Base-by-base conservation (phyloP, 2,797 vertebrate genomes). In the Heterohyrax brucei region DNA sequence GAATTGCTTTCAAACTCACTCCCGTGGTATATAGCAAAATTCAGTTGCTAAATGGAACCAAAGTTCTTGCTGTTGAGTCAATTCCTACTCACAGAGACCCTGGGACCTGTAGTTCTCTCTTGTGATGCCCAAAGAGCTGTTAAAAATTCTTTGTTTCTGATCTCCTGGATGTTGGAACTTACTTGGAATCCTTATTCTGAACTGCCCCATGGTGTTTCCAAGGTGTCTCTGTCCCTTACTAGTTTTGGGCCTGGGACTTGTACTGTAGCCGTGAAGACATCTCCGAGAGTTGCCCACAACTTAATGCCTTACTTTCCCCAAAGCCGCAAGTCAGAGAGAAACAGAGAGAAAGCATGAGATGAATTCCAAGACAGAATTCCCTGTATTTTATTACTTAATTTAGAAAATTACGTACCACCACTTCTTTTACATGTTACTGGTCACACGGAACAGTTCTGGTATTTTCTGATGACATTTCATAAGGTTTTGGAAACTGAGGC, bases 131-230 rank as follows among this genome's bases (percentile, higher is more conserved):
- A 95, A 86, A 91, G 5, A 87, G 7, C 26, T 94, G 10, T 86
- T 91, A 61, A 80, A 95, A 91, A 64, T 84, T 89, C 16, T 87
- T 0, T 83, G 92, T 81, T 95, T 91, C 44, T 84, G 46, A 88
- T 95, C 24, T 64, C 94, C 61, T 48, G 93, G n/a, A 87, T 21
- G 30, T 28, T 76, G 28, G 89, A 75, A 82, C 62, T 78, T 50
- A 83, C 10, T 26, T 59, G 5, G 24, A 48, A 94, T 95, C 12
- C 7, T 79, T 92, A 93, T 94, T 94, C 91, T 66, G 26, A 66
- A 66, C 5, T 12, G 28, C 28, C 3, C 28, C 64, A 30, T 66
- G 5, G 26, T 3, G 24, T 72, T 84, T 16, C 33, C 16, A 46
- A 16, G n/a, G 24, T n/a, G 24, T n/a, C 61, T 77, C 18, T 10